Evolutionary conservation across 2,888 invertebrate species (phyloP), one percentile per base, ranked within the genome.

Genomic region (Drosophila barbarae): DNA sequence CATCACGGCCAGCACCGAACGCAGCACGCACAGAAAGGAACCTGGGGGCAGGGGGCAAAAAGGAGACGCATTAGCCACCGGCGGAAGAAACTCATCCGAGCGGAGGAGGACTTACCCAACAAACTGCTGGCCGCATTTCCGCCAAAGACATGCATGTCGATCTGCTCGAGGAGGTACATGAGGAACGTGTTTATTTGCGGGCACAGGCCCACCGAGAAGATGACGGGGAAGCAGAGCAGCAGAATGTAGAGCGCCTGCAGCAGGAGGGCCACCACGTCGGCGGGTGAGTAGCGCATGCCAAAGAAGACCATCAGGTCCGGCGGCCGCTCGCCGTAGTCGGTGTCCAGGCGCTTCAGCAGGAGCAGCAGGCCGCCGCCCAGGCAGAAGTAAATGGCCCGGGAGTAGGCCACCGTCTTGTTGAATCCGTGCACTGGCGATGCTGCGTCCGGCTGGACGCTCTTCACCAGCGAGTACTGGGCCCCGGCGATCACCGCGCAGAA

Each of bases 381-480:
- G 81, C 96, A 96, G 87, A 98, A 99, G 90, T 98, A 99, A 15
- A 98, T 94, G 6, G 98, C 96, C 69, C 98, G 92, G 23, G 97
- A 97, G 88, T 97, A 98, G 35, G 97, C 95, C 36, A 98, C 97
- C 81, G 98, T 94, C 82, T 96, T 94, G 89, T 99, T 99, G 87
- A 97, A 98, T 12, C 98, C 98, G 89, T 99, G 99, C 38, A 98
- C 98, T 0, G 99, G 99, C 3, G 99, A 99, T 0, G 99, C 96
- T 0, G 99, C 98, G 90, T 99, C 99, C 0, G 99, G 99, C 87
- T 99, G 99, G 2, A 99, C 99, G 76, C 98, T 98, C 90, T 98
- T 99, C 72, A 98, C 90, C 73, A 99, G 90, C 0, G 98, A 98
- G 90, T 99, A 99, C 89, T 99, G 99, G 85, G 98, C 97, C 15